Base-by-base conservation (phyloP, 2,113 vertebrate species). In the Grammomys dolichurus region DNA sequence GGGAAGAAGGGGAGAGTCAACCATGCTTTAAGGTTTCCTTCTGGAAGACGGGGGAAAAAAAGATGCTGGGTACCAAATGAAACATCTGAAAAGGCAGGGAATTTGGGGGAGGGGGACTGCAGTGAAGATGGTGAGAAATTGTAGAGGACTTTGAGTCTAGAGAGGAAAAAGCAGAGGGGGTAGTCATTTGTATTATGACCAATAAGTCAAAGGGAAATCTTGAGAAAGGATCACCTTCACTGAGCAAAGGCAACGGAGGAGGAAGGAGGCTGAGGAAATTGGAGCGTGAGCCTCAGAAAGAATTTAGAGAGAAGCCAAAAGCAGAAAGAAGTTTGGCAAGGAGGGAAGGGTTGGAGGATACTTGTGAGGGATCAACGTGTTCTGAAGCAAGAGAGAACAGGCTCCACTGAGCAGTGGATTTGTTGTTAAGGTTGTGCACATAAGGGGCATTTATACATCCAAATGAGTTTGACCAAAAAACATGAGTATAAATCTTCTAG, bases 1-100 rank as follows among this genome's bases (percentile, higher is more conserved):
- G 78, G n/a, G 80, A 95, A 24, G 40, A 96, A 89, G 92, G 28
- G 58, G 84, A 94, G 69, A 91, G 63, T 81, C 85, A 95, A 92
- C 33, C 63, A 33, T 85, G 85, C 56, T 92, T 95, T 63, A 95
- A 90, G 31, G 88, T 82, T 95, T 70, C 28, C 36, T 95, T 96
- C 40, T 87, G 90, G 67, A 77, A 73, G 56, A 76, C 43, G 93
- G 87, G 90, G 87, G 67, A 4, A 80, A 6, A 40, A 84, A 65
- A 56, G 78, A 93, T 67, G 20, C 51, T 72, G 36, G 36, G 3
- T 85, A 43, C 56, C 0, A 1, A 87, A 90, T 17, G 24, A 86
- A 92, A 86, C 90, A 88, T 87, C 85, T 93, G 90, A 40, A 24
- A 48, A 87, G 78, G 10, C 19, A 73, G 91, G n/a, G 54, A 19